Conservation (phyloP, 2,797 vertebrate species). For the Neostethus bicornis region DNA sequence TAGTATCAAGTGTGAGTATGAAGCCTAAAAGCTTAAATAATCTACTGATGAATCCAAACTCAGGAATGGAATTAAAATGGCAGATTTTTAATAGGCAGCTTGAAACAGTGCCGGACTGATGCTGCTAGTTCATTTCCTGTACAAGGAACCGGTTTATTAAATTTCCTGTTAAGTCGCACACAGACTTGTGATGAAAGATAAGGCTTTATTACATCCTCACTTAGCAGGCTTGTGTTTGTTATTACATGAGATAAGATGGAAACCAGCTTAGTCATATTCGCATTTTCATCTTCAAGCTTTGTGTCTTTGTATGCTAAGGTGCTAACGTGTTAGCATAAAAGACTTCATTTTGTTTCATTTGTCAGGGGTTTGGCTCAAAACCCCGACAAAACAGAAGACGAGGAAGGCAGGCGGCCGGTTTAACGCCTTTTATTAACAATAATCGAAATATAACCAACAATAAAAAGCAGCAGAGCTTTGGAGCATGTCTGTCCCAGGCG, state of each 20-base stretch:
- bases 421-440: too few relatives aligned
- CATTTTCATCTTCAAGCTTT: constrained; percentile 9
- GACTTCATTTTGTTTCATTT: too few relatives aligned
- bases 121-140: background rate
- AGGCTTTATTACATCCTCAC: background rate
- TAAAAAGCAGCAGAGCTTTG: too few relatives aligned
- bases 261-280: constrained; percentile 3
- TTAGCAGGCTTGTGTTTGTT: background rate
- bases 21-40: constrained; percentile 7
- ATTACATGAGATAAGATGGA: background rate
- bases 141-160: background rate
- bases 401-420: too few relatives aligned
- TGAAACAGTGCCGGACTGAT: background rate
- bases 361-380: too few relatives aligned
- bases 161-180: too few relatives aligned
- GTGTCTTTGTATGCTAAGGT: constrained; percentile 17
- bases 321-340: constrained; percentile 16
- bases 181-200: background rate
- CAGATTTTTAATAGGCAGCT: constrained; percentile 2
- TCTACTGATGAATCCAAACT: background rate
- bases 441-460: too few relatives aligned
- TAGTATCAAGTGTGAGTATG: constrained; percentile 20
- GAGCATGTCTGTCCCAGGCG: too few relatives aligned
- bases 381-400: too few relatives aligned
- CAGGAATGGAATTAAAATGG: background rate